Base-by-base conservation (phyloP, 2,888 invertebrate genomes). In the Cerastoderma edule region DNA sequence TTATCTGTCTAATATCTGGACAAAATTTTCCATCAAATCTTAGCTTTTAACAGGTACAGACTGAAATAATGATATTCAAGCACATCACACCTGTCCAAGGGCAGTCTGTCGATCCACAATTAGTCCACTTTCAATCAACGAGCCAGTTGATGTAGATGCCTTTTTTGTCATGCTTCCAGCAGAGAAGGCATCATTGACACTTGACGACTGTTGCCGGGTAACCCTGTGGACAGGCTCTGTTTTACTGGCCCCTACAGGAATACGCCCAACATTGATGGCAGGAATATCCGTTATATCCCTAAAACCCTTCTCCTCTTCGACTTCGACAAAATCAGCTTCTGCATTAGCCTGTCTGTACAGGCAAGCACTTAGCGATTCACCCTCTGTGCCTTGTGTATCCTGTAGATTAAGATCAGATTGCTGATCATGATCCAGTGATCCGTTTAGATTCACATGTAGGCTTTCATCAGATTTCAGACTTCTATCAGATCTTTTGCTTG, bases 41-140 rank as follows among this genome's bases (percentile, higher is more conserved):
- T 2, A n/a, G 5, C 46, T 46, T 19, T 46, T 46, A 19, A 2
- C 19, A 1, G 46, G 16, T 46, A 46, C 1, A 2, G 5, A 16
- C 16, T 46, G 46, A 5, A n/a, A 46, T 2, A 46, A 5, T 46
- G n/a, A 2, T 5, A 5, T 46, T 16, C n/a, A 16, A 2, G n/a
- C 46, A 46, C 24, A 53, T 24, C 57, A 13, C 27, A 60, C 60
- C 60, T 60, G 39, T 39, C 60, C 60, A 60, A 60, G 32, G 6
- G 39, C 13, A 2, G 35, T 60, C 22, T 33, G 22, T 32, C 35
- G 8, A 24, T 60, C 39, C 24, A 39, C 35, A n/a, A 30, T 33
- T 0, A 60, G 39, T 2, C 60, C 60, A 6, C 6, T 27, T 57
- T 57, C 57, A 19, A 60, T 60, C 1, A 60, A 35, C 19, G 24